phyloP scores from a whole-genome alignment of 2,888 invertebrate species.

The Synergus itoensis region DNA sequence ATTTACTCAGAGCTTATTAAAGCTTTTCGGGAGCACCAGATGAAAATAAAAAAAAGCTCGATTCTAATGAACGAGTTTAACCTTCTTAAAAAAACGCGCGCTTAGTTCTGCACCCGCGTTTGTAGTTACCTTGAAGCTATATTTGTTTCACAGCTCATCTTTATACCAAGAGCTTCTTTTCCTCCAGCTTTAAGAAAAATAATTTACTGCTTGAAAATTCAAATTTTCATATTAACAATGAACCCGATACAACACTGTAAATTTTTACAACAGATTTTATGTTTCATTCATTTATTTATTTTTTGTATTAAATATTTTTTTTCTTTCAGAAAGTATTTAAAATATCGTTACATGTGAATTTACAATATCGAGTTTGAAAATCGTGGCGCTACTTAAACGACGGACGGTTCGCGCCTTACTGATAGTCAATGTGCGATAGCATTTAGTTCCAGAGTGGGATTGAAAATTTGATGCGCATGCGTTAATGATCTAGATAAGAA shows the following conservation, averaged over 20 bases:
- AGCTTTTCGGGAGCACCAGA: constrained; percentile 5
- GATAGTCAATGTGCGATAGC: constrained; percentile 66
- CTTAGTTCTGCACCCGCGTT: constrained; percentile 15
- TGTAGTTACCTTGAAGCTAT: constrained; percentile 39
- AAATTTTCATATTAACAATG: background rate
- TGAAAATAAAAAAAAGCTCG: constrained; percentile 26
- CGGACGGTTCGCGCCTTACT: constrained; percentile 68
- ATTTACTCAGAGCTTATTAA: constrained; percentile 27
- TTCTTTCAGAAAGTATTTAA: background rate
- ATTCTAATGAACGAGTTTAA: background rate
- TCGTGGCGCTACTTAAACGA: constrained; percentile 60
- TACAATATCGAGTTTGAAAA: constrained; percentile 28
- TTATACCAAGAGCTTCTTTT: constrained; percentile 8
- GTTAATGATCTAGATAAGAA: constrained; percentile 43
- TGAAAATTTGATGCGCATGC: constrained; percentile 57
- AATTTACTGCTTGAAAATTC: background rate
- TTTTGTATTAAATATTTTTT: background rate
- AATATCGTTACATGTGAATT: constrained; percentile 19
- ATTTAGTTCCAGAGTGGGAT: constrained; percentile 45
- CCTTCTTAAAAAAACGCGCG: constrained; percentile 3
- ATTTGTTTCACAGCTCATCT: constrained; percentile 35
- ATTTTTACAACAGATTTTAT: background rate
- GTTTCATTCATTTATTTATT: background rate
- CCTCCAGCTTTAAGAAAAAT: background rate
- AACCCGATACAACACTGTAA: background rate